Percentiles rank a stretch among this genome's conserved stretches.
Evolutionary conservation across 1,140 invertebrate genomes (phyloP).

Genomic region (Papilio helenus): DNA sequence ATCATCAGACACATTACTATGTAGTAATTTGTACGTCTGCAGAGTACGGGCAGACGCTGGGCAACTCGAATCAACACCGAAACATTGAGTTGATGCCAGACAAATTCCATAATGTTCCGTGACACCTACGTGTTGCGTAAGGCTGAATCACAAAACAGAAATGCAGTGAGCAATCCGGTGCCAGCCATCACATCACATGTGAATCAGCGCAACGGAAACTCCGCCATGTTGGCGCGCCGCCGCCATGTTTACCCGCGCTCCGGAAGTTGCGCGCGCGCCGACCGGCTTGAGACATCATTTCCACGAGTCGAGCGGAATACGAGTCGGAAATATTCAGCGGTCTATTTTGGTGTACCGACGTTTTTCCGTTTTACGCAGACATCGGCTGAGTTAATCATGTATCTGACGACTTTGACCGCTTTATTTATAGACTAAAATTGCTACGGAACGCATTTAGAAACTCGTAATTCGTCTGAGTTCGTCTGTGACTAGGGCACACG

Average conservation of each 20-base stretch:
- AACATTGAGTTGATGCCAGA: conserved; percentile 65
- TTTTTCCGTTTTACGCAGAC: conserved; percentile 78
- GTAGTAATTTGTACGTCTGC: conserved; percentile 41
- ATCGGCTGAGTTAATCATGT: conserved; percentile 74
- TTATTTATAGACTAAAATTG: conserved; percentile 76
- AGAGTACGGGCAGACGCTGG: conserved; percentile 43
- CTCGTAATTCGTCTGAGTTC: conserved; percentile 63
- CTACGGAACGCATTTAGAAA: conserved; percentile 68
- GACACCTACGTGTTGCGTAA: conserved; percentile 76
- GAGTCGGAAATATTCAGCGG: conserved; percentile 77
- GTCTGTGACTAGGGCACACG: conserved; percentile 50
- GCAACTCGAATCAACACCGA: conserved; percentile 47
- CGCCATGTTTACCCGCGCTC: conserved; percentile 79
- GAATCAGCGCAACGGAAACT: conserved; percentile 80
- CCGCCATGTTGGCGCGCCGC: conserved; percentile 78
- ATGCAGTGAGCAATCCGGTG: conserved; percentile 78
- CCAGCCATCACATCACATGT: conserved; percentile 71
- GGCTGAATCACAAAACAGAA: conserved; percentile 77
- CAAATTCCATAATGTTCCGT: conserved; percentile 64
- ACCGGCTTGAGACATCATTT: conserved; percentile 77
- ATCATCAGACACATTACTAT: conserved; percentile 22
- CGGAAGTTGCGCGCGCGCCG: conserved; percentile 81
- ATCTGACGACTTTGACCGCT: conserved; percentile 64
- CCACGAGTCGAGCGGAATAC: conserved; percentile 66
- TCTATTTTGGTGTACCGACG: conserved; percentile 73